These are phyloP conservation scores for Nannobrachium achirus DNA, from an alignment of 2,113 vertebrate genomes.

Conservation along the genomic window DNA sequence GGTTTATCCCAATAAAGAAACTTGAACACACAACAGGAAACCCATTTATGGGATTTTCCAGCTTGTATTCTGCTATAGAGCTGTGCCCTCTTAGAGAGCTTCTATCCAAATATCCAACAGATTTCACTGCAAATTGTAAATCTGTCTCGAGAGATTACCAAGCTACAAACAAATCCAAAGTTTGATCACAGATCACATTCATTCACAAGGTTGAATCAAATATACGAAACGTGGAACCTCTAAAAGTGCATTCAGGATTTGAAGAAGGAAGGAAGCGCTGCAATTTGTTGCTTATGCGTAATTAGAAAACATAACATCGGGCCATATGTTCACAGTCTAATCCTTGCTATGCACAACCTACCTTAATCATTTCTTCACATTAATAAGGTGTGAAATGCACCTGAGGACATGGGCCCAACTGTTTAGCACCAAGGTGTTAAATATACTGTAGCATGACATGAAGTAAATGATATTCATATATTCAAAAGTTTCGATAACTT, in stretches of 20 bases:
- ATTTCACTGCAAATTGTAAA: no score
- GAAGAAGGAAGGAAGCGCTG: slow-evolving; percentile 3
- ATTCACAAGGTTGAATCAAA: slow-evolving; percentile 10
- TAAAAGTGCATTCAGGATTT: slow-evolving; percentile 13
- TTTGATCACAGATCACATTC: not conserved
- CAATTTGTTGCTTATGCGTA: slow-evolving; percentile 10
- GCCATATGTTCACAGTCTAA: slow-evolving; percentile 59
- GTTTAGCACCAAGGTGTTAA: slow-evolving; percentile 16
- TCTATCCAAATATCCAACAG: no score
- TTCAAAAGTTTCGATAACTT: no score
- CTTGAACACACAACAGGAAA: no score
- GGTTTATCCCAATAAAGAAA: no score
- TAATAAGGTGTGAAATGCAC: slow-evolving; percentile 37
- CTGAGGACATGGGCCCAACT: slow-evolving; percentile 9
- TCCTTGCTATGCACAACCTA: slow-evolving; percentile 62
- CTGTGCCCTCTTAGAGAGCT: no score
- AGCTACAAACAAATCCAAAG: not conserved
- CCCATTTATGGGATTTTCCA: no score
- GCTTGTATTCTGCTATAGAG: no score
- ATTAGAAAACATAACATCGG: slow-evolving; percentile 29
- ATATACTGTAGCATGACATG: slow-evolving; percentile 12
- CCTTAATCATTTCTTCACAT: slow-evolving; percentile 52
- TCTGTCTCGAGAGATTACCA: no score
- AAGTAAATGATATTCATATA: no score
- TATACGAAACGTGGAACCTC: slow-evolving; percentile 14